phyloP scores from a whole-genome alignment of 2,888 invertebrate genomes.

The Acronicta leporina region DNA sequence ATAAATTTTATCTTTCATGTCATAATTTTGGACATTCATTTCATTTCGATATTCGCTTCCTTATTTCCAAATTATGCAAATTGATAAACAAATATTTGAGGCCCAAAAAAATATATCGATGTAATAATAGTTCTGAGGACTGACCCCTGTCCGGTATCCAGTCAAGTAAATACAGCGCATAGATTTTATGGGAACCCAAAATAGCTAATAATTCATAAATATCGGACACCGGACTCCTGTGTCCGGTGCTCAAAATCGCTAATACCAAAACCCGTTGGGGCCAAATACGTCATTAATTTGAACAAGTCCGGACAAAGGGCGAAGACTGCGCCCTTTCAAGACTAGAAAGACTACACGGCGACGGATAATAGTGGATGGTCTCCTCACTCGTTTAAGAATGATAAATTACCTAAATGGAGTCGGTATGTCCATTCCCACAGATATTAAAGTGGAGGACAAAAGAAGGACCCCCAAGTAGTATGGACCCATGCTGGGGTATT shows the following conservation, averaged over 20 bases:
- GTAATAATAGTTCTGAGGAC: slow-evolving; percentile 47
- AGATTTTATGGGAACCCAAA: slow-evolving; percentile 82
- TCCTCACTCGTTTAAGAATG: slow-evolving; percentile 87
- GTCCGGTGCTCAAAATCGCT: slow-evolving; percentile 64
- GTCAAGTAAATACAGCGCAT: slow-evolving; percentile 51
- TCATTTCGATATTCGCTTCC: slow-evolving; percentile 15
- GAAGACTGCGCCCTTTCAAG: slow-evolving; percentile 76
- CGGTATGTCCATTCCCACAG: slow-evolving; percentile 89
- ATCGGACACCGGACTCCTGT: slow-evolving; percentile 74
- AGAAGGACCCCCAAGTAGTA: slow-evolving; percentile 75
- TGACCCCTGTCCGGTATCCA: slow-evolving; percentile 57
- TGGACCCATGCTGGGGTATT: slow-evolving; percentile 86
- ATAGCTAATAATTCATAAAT: slow-evolving; percentile 85
- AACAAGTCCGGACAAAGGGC: slow-evolving; percentile 78
- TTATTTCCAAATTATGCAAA: slow-evolving; percentile 48
- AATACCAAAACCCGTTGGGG: slow-evolving; percentile 78
- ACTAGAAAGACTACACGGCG: slow-evolving; percentile 60
- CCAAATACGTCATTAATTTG: slow-evolving; percentile 73
- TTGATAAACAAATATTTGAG: slow-evolving; percentile 16
- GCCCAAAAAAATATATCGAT: slow-evolving; percentile 38
- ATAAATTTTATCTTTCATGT: slow-evolving; percentile 49
- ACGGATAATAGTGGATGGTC: slow-evolving; percentile 80
- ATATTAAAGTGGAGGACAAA: slow-evolving; percentile 87
- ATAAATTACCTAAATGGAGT: slow-evolving; percentile 88
- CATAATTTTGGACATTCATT: slow-evolving; percentile 47